Percentiles rank a stretch among this genome's conserved stretches.
Conservation (phyloP, 2,888 invertebrate species). For the Lasioglossum morio region DNA sequence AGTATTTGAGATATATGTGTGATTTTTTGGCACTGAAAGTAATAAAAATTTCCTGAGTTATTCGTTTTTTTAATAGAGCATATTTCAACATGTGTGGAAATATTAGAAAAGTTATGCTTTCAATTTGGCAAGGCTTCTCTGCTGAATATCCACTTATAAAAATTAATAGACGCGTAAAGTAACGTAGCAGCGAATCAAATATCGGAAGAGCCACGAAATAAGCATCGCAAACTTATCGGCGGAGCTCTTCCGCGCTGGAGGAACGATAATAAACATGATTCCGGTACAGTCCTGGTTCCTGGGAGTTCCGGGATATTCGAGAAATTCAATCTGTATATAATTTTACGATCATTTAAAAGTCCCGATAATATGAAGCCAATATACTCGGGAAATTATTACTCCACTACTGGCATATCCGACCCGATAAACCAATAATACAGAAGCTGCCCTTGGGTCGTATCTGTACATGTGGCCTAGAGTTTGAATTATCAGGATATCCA, state of each 20-base stretch:
- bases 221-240: background rate
- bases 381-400: background rate
- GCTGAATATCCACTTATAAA: background rate
- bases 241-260: background rate
- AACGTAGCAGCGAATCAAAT: background rate
- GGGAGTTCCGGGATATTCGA: background rate
- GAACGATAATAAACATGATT: slow-evolving; percentile 1
- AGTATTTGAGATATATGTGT: background rate
- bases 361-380: background rate
- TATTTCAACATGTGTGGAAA: background rate
- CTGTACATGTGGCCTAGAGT: background rate
- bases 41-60: background rate
- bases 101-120: background rate
- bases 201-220: background rate
- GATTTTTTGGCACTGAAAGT: background rate
- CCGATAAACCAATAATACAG: slow-evolving; percentile 10
- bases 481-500: background rate
- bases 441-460: background rate
- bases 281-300: background rate
- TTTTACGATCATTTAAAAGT: background rate
- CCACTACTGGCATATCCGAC: background rate
- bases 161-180: background rate
- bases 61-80: background rate
- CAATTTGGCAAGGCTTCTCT: background rate
- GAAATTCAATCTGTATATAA: background rate